Base-by-base conservation (phyloP, 2,888 invertebrate genomes). In the Habrosyne pyritoides region DNA sequence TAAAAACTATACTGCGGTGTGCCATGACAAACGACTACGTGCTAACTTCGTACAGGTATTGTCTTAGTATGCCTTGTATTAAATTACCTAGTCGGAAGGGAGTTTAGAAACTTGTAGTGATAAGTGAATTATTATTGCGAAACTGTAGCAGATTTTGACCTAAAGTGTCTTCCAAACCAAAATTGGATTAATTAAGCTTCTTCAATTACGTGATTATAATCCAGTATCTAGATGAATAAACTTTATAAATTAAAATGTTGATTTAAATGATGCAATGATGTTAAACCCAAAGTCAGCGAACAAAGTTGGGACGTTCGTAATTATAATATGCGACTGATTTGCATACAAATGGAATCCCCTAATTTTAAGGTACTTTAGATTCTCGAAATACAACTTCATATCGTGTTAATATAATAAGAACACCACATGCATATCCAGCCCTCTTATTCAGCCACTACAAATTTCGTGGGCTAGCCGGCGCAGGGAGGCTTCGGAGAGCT, bases 11-110 rank as follows among this genome's bases (percentile, higher is more conserved):
- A 54, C 24, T 58, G 18, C 42, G n/a, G 53, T 59, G 50, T 50
- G 18, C 8, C 56, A 57, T 68, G 71, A 71, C 60, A 69, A 69
- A 69, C 57, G 64, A 61, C 53, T 47, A 24, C 24, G 56, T 60
- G 64, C 58, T 61, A 66, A 71, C 59, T 71, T 69, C 59, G 53
- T 53, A 59, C 62, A 56, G 57, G 59, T 52, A 47, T 52, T 47
- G 59, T 63, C 60, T 49, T 55, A 26, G 52, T 59, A 52, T 6
- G n/a, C 10, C 18, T 28, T 50, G 30, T 18, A 28, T 49, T 49
- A 28, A 50, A 28, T 22, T 49, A 14, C 26, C 14, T 5, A 26
- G 7, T 49, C 4, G 8, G 3, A 49, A 48, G 48, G 36, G 14
- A 36, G 24, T 49, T 21, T 24, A 6, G 14, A 28, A 49, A 49